Conservation (phyloP, 2,113 vertebrate species). For the Clupea harengus region DNA sequence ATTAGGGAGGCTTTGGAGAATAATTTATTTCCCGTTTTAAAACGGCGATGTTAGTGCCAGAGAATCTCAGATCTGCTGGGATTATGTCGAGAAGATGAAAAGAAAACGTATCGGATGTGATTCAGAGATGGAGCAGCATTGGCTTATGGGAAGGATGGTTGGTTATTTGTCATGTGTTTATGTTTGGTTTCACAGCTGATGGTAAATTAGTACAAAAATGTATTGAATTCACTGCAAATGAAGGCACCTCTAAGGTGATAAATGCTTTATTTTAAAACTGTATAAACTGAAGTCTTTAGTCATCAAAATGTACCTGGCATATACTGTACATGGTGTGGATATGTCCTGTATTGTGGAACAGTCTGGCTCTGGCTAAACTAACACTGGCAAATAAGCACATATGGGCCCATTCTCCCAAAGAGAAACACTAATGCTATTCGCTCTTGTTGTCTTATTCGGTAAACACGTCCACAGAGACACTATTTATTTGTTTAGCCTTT, state of each 20-base stretch:
- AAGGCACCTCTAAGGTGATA: too few species aligned
- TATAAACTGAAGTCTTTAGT: too few species aligned
- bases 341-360: neutral
- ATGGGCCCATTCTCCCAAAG: neutral
- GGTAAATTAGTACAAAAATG: neutral
- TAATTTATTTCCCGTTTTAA: constrained; percentile 25
- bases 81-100: neutral
- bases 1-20: constrained; percentile 47
- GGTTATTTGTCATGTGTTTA: neutral
- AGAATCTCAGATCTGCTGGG: neutral
- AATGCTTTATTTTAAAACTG: too few species aligned
- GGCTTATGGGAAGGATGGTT: neutral
- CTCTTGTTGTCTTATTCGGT: neutral
- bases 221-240: too few species aligned
- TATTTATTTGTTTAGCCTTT: constrained; percentile 16
- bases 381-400: neutral
- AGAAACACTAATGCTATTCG: neutral
- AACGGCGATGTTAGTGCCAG: neutral
- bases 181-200: neutral
- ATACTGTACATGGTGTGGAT: too few species aligned
- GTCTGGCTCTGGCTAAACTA: neutral
- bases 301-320: too few species aligned
- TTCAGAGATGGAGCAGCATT: neutral
- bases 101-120: neutral
- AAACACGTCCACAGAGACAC: neutral